A percentile compares a stretch with the other conserved stretches of the same genome.
These are phyloP conservation scores for Chloroceryle inda DNA, from an alignment of 2,797 vertebrate genomes.

Conservation along the genomic window DNA sequence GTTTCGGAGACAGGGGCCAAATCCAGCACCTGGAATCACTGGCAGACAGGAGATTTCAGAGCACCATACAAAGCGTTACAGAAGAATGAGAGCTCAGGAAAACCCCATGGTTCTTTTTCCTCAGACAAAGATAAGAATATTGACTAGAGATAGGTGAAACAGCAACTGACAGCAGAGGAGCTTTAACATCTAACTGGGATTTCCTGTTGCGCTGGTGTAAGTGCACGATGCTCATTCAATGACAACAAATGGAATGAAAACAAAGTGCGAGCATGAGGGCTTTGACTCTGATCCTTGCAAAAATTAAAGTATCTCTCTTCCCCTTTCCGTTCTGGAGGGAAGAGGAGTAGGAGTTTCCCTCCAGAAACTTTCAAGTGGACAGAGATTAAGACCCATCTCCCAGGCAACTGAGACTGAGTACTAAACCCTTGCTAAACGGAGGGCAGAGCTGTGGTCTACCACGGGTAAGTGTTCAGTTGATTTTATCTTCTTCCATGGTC, in stretches of 20 bases:
- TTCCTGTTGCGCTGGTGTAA: slow-evolving; percentile 17
- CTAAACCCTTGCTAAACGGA: background rate
- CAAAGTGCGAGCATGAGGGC: background rate
- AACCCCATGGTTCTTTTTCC: slow-evolving; percentile 29
- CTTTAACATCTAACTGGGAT: slow-evolving; percentile 37
- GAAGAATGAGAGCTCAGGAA: slow-evolving; percentile 41
- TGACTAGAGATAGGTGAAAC: slow-evolving; percentile 60
- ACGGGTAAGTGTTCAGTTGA: background rate
- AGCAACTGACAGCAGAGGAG: slow-evolving; percentile 25
- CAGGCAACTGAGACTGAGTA: background rate
- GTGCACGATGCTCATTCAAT: slow-evolving; percentile 2
- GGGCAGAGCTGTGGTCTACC: background rate
- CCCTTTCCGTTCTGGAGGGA: background rate
- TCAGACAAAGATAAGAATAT: slow-evolving; percentile 46
- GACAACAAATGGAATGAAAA: background rate
- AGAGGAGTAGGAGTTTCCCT: background rate
- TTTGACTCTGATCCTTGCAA: background rate
- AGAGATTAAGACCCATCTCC: background rate
- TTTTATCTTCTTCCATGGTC: background rate
- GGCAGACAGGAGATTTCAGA: background rate
- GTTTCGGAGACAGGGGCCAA: slow-evolving; percentile 24
- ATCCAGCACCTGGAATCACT: background rate
- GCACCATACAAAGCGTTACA: slow-evolving; percentile 39
- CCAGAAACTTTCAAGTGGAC: background rate
- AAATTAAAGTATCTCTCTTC: background rate